Percentiles rank a stretch among this genome's conserved stretches.
Evolutionary conservation across 2,797 vertebrate species (phyloP).

Genomic region (Leucoraja ocellata): DNA sequence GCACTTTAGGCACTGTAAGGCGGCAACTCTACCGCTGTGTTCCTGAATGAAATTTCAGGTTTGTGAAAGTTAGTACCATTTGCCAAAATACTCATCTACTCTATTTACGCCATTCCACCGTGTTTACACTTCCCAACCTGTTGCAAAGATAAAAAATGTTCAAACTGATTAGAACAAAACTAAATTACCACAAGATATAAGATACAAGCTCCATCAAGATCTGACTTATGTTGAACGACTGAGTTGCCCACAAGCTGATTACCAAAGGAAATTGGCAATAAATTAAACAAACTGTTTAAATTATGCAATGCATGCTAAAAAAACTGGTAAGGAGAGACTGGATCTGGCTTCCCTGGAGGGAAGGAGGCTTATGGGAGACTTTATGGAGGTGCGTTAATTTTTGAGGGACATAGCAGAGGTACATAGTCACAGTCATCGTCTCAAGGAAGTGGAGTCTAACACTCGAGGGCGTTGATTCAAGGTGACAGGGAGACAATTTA

Average conservation of each 20-base stretch:
- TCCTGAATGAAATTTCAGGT: no score
- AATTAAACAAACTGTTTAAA: neutral
- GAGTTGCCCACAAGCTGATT: neutral
- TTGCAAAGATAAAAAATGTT: neutral
- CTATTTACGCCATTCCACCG: neutral
- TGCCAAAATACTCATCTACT: neutral
- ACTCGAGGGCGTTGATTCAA: no score
- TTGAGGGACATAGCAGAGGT: no score
- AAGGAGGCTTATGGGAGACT: no score
- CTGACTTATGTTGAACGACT: neutral
- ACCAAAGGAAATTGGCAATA: neutral
- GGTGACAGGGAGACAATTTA: no score
- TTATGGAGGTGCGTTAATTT: no score
- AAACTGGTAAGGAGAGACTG: no score
- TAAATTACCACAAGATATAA: neutral
- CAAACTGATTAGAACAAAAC: neutral
- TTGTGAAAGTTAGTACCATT: neutral
- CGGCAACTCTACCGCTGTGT: no score
- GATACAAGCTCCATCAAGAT: neutral
- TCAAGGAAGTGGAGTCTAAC: no score
- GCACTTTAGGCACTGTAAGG: no score
- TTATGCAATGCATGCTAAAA: neutral
- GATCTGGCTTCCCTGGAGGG: no score
- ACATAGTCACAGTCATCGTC: no score
- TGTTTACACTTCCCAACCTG: neutral